These are phyloP conservation scores for Galaxea fascicularis DNA, from an alignment of 92 coral and sea anemone genomes.

Conservation along the genomic window DNA sequence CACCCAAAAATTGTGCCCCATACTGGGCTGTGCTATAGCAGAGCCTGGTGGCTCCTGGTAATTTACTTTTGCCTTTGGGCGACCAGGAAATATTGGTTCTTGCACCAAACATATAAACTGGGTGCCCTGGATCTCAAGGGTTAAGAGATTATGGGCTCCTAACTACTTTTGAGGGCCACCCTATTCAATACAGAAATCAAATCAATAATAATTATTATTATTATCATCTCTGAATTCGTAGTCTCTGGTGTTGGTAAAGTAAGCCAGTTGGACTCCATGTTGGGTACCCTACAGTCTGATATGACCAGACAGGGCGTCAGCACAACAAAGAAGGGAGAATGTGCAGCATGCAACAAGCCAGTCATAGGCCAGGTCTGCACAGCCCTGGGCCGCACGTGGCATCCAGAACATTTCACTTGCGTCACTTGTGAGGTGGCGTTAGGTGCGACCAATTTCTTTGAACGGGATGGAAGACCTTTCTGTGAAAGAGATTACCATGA, in stretches of 20 bases:
- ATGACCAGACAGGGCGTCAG: constrained; percentile 99
- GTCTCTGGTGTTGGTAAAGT: constrained; percentile 81
- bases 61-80: too few relatives aligned
- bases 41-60: too few relatives aligned
- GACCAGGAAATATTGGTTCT: too few relatives aligned
- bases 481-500: constrained; percentile 99
- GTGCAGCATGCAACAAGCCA: constrained; percentile 97
- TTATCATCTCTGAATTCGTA: neutral
- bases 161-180: too few relatives aligned
- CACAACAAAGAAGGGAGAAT: constrained; percentile 95
- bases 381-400: constrained; percentile 98
- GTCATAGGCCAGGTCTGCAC: constrained; percentile 99
- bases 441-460: constrained; percentile 96
- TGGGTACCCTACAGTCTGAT: constrained; percentile 97
- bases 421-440: constrained; percentile 96
- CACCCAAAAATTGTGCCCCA: too few relatives aligned
- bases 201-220: neutral
- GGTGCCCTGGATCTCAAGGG: too few relatives aligned
- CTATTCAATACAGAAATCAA: too few relatives aligned
- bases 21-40: too few relatives aligned
- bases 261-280: constrained; percentile 97
- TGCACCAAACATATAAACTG: too few relatives aligned
- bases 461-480: constrained; percentile 97
- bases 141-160: too few relatives aligned
- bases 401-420: constrained; percentile 98